phyloP scores from a whole-genome alignment of 2,888 invertebrate species.

The Eutolmus rufibarbis region DNA sequence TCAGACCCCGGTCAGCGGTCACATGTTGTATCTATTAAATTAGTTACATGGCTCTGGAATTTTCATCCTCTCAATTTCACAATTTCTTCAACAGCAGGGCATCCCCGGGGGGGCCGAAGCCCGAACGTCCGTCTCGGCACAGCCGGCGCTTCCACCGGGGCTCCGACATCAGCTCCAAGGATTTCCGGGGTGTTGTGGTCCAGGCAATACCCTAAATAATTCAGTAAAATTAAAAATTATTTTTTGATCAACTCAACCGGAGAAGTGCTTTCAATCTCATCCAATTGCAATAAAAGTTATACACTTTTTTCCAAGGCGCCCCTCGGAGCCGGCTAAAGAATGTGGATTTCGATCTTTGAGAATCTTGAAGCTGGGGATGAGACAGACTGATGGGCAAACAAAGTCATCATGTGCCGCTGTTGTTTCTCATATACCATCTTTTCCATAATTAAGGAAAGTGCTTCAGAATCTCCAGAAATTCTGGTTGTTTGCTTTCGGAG shows the following conservation, averaged over 20 bases:
- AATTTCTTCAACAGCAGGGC: neutral
- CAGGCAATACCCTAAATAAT: neutral
- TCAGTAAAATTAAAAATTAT: neutral
- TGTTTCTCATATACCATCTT: neutral
- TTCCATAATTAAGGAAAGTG: neutral
- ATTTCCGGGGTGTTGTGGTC: neutral
- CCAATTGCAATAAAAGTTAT: neutral
- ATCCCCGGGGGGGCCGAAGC: neutral
- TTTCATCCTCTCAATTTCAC: neutral
- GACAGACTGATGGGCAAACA: neutral
- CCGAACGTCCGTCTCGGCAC: neutral
- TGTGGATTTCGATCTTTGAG: neutral
- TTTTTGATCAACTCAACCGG: neutral
- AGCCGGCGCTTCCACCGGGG: neutral
- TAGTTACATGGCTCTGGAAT: neutral
- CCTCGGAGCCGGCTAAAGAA: neutral
- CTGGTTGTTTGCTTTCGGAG: neutral
- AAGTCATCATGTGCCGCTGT: neutral
- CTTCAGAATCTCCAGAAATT: neutral
- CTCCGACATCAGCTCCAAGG: neutral
- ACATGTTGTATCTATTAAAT: neutral
- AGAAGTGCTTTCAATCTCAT: neutral
- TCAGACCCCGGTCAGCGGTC: neutral
- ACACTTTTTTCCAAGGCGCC: neutral
- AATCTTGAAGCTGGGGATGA: neutral